Conservation (phyloP, 2,797 vertebrate species). For the Eupleurogrammus muticus region DNA sequence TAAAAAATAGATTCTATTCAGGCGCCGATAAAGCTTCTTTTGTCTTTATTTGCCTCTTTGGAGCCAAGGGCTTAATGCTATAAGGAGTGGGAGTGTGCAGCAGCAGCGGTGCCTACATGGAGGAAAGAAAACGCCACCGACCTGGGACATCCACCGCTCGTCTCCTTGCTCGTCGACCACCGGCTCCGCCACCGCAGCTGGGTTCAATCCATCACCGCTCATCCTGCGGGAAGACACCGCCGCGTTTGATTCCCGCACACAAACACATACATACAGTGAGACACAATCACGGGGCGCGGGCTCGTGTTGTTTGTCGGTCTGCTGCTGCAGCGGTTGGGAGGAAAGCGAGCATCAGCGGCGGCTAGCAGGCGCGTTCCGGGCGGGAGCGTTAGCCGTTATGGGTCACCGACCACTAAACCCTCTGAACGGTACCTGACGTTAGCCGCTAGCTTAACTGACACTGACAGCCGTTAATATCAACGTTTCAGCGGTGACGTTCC, state of each 20-base stretch:
- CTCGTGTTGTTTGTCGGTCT: not conserved
- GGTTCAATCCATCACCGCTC: slow-evolving; percentile 91
- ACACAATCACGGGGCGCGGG: not conserved
- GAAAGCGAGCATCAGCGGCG: slow-evolving; percentile 16
- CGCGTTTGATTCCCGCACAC: not conserved
- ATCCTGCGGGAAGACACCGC: slow-evolving; percentile 79
- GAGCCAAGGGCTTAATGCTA: too few relatives aligned
- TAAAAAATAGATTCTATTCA: not conserved
- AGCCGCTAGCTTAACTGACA: too few relatives aligned
- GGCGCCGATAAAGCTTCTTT: too few relatives aligned
- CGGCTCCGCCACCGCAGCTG: slow-evolving; percentile 88
- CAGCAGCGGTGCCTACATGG: too few relatives aligned
- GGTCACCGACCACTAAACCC: too few relatives aligned
- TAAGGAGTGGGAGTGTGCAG: too few relatives aligned
- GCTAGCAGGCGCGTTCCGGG: slow-evolving; percentile 25
- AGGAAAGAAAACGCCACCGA: slow-evolving; percentile 62
- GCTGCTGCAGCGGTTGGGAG: not conserved
- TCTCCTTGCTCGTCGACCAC: slow-evolving; percentile 93
- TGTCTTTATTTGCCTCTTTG: too few relatives aligned
- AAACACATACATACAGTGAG: too few relatives aligned
- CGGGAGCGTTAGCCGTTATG: too few relatives aligned
- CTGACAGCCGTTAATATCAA: too few relatives aligned
- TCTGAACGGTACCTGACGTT: too few relatives aligned
- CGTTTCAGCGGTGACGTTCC: too few relatives aligned
- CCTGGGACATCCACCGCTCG: slow-evolving; percentile 96